Percentiles rank a stretch among this genome's conserved stretches.
These are phyloP conservation scores for Scortum barcoo DNA, from an alignment of 2,113 vertebrate genomes.

Conservation along the genomic window DNA sequence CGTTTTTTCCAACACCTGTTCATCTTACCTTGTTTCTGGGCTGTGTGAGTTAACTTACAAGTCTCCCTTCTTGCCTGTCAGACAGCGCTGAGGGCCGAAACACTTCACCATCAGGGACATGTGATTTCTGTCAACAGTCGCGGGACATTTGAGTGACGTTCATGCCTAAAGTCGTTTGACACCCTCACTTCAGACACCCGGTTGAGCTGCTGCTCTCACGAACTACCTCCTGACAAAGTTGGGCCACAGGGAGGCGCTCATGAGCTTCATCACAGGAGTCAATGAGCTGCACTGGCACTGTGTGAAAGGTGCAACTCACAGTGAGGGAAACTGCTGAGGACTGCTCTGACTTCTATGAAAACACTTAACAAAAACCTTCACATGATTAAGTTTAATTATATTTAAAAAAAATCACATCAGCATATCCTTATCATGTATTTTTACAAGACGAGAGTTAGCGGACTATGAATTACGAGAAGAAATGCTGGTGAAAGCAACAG, in stretches of 20 bases:
- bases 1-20: background rate
- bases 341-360: background rate
- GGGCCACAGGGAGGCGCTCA: conserved; percentile 66
- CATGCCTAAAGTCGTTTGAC: background rate
- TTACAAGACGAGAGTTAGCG: background rate
- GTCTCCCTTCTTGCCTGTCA: background rate
- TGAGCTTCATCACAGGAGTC: background rate
- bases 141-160: no score
- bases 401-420: background rate
- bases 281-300: background rate
- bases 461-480: background rate
- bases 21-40: background rate
- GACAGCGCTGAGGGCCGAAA: background rate
- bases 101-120: accelerated
- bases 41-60: background rate
- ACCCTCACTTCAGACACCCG: background rate
- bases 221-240: background rate
- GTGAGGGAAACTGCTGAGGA: background rate
- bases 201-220: background rate
- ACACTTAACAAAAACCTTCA: background rate
- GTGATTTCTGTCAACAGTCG: background rate
- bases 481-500: background rate
- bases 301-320: background rate
- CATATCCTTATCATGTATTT: background rate
- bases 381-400: background rate